A percentile compares a stretch with the other conserved stretches of the same genome.
Conservation (phyloP, 2,797 vertebrate genomes). For the Schizopygopsis pylzovi region DNA sequence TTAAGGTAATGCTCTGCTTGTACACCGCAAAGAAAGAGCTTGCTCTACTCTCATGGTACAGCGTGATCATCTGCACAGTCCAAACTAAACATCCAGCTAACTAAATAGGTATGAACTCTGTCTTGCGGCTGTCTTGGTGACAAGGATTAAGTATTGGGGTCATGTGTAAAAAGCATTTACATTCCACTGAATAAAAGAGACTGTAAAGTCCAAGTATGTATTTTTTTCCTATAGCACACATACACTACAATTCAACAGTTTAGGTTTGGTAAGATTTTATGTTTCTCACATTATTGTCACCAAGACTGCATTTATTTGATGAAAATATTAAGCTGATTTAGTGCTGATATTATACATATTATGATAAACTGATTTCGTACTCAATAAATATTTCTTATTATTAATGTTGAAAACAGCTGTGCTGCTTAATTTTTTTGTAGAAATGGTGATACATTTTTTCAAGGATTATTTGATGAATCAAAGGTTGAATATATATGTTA, state of each 20-base stretch:
- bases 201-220: background rate
- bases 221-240: background rate
- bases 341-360: background rate
- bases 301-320: background rate
- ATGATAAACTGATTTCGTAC: background rate
- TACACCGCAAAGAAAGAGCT: slow-evolving; percentile 5
- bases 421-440: background rate
- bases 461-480: background rate
- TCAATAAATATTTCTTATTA: background rate
- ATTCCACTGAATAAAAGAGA: slow-evolving; percentile 23
- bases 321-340: background rate
- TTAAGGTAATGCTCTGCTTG: slow-evolving; percentile 14
- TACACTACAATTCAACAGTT: background rate
- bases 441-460: background rate
- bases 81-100: slow-evolving; percentile 28
- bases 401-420: background rate
- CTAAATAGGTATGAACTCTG: slow-evolving; percentile 13
- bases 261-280: background rate
- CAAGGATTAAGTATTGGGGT: slow-evolving; percentile 5
- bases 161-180: slow-evolving; percentile 4
- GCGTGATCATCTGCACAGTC: slow-evolving; percentile 7
- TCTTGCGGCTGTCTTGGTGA: slow-evolving; percentile 24
- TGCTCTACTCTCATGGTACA: background rate
- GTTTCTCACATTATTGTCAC: background rate
- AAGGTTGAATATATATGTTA: background rate